These are phyloP conservation scores for Pollenia griseotomentosa DNA, from an alignment of 2,888 invertebrate genomes.

Conservation along the genomic window DNA sequence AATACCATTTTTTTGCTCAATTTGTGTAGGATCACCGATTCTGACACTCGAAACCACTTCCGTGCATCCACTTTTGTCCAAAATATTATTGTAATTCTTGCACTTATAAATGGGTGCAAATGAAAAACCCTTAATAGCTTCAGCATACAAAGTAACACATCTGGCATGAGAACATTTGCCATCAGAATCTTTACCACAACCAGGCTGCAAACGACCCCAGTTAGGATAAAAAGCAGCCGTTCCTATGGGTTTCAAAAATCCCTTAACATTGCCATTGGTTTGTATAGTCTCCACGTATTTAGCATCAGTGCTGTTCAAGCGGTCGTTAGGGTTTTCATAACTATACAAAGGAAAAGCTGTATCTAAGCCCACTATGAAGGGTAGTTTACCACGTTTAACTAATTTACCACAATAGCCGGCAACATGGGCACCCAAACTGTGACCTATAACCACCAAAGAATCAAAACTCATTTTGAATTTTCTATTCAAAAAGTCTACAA, in stretches of 20 bases:
- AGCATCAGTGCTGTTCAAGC: conserved; percentile 80
- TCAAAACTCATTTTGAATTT: too few relatives aligned
- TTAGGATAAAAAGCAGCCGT: conserved; percentile 86
- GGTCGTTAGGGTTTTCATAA: conserved; percentile 75
- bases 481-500: too few relatives aligned
- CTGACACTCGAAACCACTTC: too few relatives aligned
- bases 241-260: conserved; percentile 81
- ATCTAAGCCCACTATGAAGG: conserved; percentile 85
- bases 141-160: conserved; percentile 84
- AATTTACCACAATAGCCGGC: conserved; percentile 86
- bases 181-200: conserved; percentile 84
- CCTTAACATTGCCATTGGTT: conserved; percentile 80
- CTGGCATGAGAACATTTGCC: conserved; percentile 84
- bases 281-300: conserved; percentile 81
- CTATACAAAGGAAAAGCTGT: conserved; percentile 80
- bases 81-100: too few relatives aligned
- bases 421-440: conserved; percentile 87
- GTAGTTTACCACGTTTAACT: conserved; percentile 85
- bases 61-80: too few relatives aligned
- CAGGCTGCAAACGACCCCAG: conserved; percentile 85
- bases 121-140: conserved; percentile 73
- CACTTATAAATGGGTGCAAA: too few relatives aligned
- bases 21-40: too few relatives aligned
- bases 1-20: too few relatives aligned
- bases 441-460: too few relatives aligned